Base-by-base conservation (phyloP, 2,888 invertebrate genomes). In the Drosophila macrospina region DNA sequence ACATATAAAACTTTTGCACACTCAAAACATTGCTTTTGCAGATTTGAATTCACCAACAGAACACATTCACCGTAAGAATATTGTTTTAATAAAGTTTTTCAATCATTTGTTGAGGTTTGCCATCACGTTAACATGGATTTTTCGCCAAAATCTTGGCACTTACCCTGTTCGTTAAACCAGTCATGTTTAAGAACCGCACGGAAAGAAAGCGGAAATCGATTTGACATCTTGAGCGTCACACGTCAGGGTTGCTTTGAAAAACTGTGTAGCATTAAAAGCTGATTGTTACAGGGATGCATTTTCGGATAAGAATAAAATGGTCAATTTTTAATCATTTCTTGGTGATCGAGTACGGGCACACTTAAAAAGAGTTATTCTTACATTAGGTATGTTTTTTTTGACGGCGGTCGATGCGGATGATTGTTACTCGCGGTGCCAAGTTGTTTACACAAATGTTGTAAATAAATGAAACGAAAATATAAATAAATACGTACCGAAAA, bases 101-200 rank as follows among this genome's bases (percentile, higher is more conserved):
- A 62, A 51, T 37, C 60, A 78, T 79, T 85, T 63, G 36, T 42
- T 59, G 37, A 54, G 51, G 73, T 73, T 63, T 52, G 59, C 26
- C 50, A 10, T 36, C 54, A 20, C 48, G 37, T 30, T 67, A 65
- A 68, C 45, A 60, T 24, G 30, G 57, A 75, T 88, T 74, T 59
- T 59, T 77, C 60, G 52, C 36, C 55, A 69, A 81, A 86, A 78
- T 74, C 69, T 54, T 70, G 74, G 62, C 79, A 90, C 92, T 92
- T 94, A 96, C 96, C 95, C 95, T 96, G 93, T 95, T 95, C 93
- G 95, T 95, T 94, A 96, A 95, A 93, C 96, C 96, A 94, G 95
- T 95, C 96, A 96, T 96, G 94, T 93, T 95, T 94, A 94, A 93
- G 94, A 93, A 94, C 93, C 93, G 93, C 94, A 94, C 94, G 94